Percentiles rank a stretch among this genome's conserved stretches.
Evolutionary conservation across 2,888 invertebrate species (phyloP).

Genomic region (Globia sparganii): DNA sequence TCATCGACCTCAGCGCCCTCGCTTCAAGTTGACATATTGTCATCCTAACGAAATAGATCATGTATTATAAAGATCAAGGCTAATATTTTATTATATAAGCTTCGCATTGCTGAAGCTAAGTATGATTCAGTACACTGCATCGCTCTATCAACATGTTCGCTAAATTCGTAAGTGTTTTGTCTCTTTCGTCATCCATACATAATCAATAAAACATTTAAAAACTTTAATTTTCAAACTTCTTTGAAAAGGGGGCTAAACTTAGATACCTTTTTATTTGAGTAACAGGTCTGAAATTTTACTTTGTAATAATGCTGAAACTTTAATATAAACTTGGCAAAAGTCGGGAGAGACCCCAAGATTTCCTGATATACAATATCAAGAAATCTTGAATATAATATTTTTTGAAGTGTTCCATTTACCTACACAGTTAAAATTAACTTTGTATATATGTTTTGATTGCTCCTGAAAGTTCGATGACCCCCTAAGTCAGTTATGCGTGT

Average conservation of each 20-base stretch:
- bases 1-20: slow-evolving; percentile 75
- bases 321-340: slow-evolving; percentile 1
- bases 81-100: slow-evolving; percentile 78
- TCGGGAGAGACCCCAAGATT: slow-evolving; percentile 7
- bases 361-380: too few species aligned
- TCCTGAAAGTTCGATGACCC: slow-evolving; percentile 17
- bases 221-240: slow-evolving; percentile 13
- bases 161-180: slow-evolving; percentile 78
- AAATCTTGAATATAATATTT: slow-evolving; percentile 24
- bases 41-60: slow-evolving; percentile 74
- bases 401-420: slow-evolving; percentile 16
- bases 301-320: slow-evolving; percentile 5
- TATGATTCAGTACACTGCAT: slow-evolving; percentile 78
- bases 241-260: slow-evolving; percentile 6
- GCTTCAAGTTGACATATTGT: slow-evolving; percentile 69
- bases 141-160: slow-evolving; percentile 80
- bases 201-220: slow-evolving; percentile 22
- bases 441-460: slow-evolving; percentile 27
- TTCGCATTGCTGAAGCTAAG: slow-evolving; percentile 60
- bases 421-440: slow-evolving; percentile 26
- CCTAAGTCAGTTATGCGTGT: neutral
- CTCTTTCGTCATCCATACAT: neutral
- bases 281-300: slow-evolving; percentile 19
- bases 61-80: slow-evolving; percentile 80
- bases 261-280: slow-evolving; percentile 9